Evolutionary conservation across 2,888 invertebrate species (phyloP), one percentile per base, ranked within the genome.

Genomic region (Cerceris rybyensis): DNA sequence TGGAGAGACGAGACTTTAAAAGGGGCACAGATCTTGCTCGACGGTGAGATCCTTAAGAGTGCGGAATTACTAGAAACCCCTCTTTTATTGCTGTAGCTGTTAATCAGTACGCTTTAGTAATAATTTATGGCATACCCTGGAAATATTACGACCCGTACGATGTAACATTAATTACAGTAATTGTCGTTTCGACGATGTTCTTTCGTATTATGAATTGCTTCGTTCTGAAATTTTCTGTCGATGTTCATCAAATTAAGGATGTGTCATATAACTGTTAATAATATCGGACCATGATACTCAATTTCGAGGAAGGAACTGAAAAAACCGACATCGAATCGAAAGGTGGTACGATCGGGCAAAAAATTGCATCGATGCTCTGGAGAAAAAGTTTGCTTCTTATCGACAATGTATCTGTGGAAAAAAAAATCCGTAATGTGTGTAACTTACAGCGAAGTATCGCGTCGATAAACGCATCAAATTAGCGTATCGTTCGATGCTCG

Each of bases 401-500:
- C 75, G 69, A 69, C 80, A 74, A 77, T 72, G 76, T 70, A 70
- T 50, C 28, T 13, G 43, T 14, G 16, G 46, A 64, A 72, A 71
- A 72, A 54, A 59, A 72, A 65, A 46, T 64, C 52, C 66, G 52
- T 50, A 58, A 65, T 54, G 39, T 5, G 11, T 4, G 11, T 13
- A 58, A 61, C 68, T 61, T 52, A 71, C 70, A 74, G 41, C 71
- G 74, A 65, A 72, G 63, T 75, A 54, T 72, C 70, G 54, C 50
- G 39, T 17, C 65, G 74, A 81, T 75, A 74, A 75, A 77, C 70
- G 58, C 74, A 68, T 77, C 72, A 75, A 80, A 75, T 77, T 75
- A 77, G 80, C 82, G 77, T 69, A 66, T 64, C 80, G 66, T 42
- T 70, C 67, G 80, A 79, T 74, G 69, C 57, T 71, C 69, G 76